Evolutionary conservation across 2,888 invertebrate species (phyloP), one percentile per base, ranked within the genome.

Genomic region (Plagiodera versicolora): DNA sequence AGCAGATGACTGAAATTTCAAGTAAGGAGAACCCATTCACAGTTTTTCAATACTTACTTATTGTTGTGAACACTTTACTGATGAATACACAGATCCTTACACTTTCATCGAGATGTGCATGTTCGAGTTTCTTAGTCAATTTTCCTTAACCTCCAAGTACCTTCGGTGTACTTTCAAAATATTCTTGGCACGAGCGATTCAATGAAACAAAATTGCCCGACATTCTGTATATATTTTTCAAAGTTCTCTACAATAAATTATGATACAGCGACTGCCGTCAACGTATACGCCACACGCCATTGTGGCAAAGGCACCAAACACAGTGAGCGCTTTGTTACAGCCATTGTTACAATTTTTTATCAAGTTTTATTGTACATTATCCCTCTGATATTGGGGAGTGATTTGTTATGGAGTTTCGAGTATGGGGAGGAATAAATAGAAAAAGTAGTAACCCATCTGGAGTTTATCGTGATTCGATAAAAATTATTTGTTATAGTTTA

Each of bases 381-480:
- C 64, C 65, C 68, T 69, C 64, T 72, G 73, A 73, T 71, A 72
- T 69, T 68, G 66, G 72, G 73, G 73, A 72, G 73, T 72, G 73
- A 74, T 68, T 61, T 59, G 67, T 64, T 65, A 68, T 70, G 69
- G 66, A 69, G 65, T 58, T 58, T 72, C 71, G 63, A 70, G 73
- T 70, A 56, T 63, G 68, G 72, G 72, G 72, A 64, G 68, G 70
- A 61, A 60, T 39, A 39, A 39, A 39, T 39, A 39, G 14, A 39
- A 39, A 39, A 10, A 39, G 6, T 28, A 2, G 32, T 39, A n/a
- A 39, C 39, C 39, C 44, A 24, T 28, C 53, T 44, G 45, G 39
- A 28, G 53, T 20, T 16, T 51, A 32, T 39, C 6, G 9, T 20
- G 20, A 39, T 32, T 32, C 28, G 1, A 28, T 30, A 48, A 14